These are phyloP conservation scores for Platycheirus albimanus DNA, from an alignment of 2,888 invertebrate genomes.

Conservation along the genomic window DNA sequence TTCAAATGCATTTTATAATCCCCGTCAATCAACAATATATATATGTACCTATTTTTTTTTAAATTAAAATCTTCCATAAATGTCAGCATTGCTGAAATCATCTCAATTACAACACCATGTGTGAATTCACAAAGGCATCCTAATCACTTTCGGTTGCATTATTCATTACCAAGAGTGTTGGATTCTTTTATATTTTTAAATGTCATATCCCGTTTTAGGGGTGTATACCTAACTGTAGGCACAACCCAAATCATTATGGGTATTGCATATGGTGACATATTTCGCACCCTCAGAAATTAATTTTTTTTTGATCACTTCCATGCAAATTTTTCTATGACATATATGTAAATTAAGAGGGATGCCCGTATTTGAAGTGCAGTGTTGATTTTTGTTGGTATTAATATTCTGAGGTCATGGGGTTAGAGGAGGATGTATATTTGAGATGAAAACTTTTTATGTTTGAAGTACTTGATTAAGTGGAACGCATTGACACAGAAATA, in stretches of 20 bases:
- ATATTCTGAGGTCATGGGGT: too few species aligned
- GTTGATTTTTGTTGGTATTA: too few species aligned
- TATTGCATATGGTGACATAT: constrained; percentile 65
- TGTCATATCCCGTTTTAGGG: constrained; percentile 53
- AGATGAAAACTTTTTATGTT: too few species aligned
- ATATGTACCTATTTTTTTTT: background rate
- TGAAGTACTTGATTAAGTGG: background rate
- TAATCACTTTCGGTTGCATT: constrained; percentile 67
- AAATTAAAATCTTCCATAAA: background rate
- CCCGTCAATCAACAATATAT: background rate
- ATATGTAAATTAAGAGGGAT: constrained; percentile 54
- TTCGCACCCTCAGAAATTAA: constrained; percentile 47
- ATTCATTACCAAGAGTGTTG: constrained; percentile 50
- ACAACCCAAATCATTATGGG: constrained; percentile 67
- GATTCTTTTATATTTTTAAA: constrained; percentile 22
- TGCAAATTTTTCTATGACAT: constrained; percentile 39
- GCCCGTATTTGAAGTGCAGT: constrained; percentile 7
- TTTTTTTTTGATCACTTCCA: constrained; percentile 13
- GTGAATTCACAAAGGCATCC: constrained; percentile 40
- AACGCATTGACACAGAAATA: background rate
- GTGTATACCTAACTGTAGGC: constrained; percentile 27
- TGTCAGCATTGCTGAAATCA: constrained; percentile 15
- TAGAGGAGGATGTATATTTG: too few species aligned
- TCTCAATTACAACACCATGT: constrained; percentile 47
- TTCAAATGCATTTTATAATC: too few species aligned